These are phyloP conservation scores for Delia radicum DNA, from an alignment of 1,140 invertebrate genomes.

Conservation along the genomic window DNA sequence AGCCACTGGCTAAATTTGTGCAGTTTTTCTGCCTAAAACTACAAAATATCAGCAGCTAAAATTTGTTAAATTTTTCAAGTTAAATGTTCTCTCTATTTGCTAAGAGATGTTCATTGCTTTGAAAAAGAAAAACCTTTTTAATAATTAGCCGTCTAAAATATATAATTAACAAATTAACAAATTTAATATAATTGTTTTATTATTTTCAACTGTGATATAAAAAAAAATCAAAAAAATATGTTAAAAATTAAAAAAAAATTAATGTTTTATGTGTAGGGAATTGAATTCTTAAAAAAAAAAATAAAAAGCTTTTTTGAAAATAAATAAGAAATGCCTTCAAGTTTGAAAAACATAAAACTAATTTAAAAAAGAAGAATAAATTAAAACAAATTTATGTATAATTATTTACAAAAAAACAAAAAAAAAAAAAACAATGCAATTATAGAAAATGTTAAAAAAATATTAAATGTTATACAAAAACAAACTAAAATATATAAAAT, in stretches of 20 bases:
- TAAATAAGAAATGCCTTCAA: conserved; percentile 16
- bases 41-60: background rate
- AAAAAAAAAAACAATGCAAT: background rate
- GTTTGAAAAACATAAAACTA: conserved; percentile 21
- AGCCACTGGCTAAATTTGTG: no score
- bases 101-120: background rate
- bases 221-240: conserved; percentile 10
- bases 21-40: no score
- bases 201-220: conserved; percentile 18
- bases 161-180: conserved; percentile 6
- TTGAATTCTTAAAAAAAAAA: conserved; percentile 16
- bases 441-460: background rate
- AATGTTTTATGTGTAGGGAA: conserved; percentile 17
- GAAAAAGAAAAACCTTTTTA: background rate
- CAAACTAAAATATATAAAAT: background rate
- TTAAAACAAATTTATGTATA: background rate
- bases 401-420: conserved; percentile 5
- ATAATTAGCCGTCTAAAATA: background rate
- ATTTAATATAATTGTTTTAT: conserved; percentile 10
- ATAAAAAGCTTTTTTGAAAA: conserved; percentile 12
- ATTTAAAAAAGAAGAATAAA: background rate
- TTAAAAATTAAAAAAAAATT: background rate
- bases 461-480: background rate
- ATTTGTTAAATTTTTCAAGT: background rate
- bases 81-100: no score